Conservation (phyloP, 2,888 invertebrate genomes). For the Theodoxus fluviatilis region DNA sequence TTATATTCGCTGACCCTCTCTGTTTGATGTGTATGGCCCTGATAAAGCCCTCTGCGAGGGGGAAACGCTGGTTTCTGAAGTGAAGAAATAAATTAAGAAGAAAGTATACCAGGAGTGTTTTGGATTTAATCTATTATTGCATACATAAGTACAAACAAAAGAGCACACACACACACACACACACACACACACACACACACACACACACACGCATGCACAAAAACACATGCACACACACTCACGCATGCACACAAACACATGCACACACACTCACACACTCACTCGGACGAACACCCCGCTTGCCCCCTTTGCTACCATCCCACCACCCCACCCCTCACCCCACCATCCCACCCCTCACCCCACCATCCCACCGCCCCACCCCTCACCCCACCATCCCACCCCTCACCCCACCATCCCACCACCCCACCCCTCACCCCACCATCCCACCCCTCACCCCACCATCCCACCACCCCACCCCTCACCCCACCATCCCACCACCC, state of each 20-base stretch:
- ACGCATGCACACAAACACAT: not conserved
- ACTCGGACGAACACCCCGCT: no score
- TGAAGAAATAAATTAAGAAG: conserved; percentile 5
- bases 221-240: not conserved
- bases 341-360: not conserved
- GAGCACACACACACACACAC: not conserved
- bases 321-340: conserved; percentile 6
- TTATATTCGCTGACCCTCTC: no score
- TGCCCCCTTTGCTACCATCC: not conserved
- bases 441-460: conserved; percentile 12
- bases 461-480: not conserved
- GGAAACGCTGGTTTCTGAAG: no score
- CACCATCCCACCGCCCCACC: conserved; percentile 43
- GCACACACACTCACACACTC: conserved; percentile 1
- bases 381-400: not conserved
- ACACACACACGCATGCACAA: conserved; percentile 1
- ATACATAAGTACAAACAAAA: not conserved
- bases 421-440: not conserved
- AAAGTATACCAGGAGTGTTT: not conserved
- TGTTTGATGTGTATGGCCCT: no score
- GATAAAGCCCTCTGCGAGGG: no score
- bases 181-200: not conserved
- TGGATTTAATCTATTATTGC: no score
- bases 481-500: no score
- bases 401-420: conserved; percentile 21